Base-by-base conservation (phyloP, 2,797 vertebrate species). In the Oryzias sinensis region DNA sequence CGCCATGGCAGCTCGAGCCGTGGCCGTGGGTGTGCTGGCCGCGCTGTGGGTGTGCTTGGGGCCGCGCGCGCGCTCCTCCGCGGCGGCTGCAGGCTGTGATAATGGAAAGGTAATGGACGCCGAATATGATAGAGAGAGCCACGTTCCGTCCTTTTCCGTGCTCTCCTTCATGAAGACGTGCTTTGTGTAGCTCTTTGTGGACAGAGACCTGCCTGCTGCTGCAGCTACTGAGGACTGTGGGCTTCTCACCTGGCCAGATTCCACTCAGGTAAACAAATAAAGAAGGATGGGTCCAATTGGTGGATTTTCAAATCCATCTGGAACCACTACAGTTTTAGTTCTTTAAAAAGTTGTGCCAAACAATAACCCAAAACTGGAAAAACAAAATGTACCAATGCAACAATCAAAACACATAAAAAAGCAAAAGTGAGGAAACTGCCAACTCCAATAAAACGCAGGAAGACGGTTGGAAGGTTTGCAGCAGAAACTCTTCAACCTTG, bases 21-120 rank as follows among this genome's bases (percentile, higher is more conserved):
- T 55, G 44, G 50, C 42, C 0, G 61, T 65, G 56, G 33, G 68
- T 0, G 7, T 83, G 43, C 44, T 91, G 55, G 81, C 72, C 27
- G 85, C 74, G 16, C 51, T 86, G 37, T 88, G 81, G 73, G 46
- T 89, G 49, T 51, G 17, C 33, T 2, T 74, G 76, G 62, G 53
- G 2, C 76, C 29, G 16, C 74, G 59, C 40, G 37, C 20, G 1
- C 53, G 14, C 2, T 49, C 75, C 17, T 59, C 41, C 27, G 37
- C 67, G 27, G 40, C 13, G 25, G 55, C 55, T n/a, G 27, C 59
- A 2, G 51, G 49, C 6, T 93, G 91, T 46, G 91, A 92, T 70
- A 83, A 66, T 17, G 91, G 89, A 29, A 91, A 90, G 89, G 91
- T 91, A 41, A 4, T 0, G 4, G 3, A 2, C 1, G 2, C 4